Conservation (phyloP, 2,888 invertebrate genomes). For the Pseudococcus jackbeardsleyi region DNA sequence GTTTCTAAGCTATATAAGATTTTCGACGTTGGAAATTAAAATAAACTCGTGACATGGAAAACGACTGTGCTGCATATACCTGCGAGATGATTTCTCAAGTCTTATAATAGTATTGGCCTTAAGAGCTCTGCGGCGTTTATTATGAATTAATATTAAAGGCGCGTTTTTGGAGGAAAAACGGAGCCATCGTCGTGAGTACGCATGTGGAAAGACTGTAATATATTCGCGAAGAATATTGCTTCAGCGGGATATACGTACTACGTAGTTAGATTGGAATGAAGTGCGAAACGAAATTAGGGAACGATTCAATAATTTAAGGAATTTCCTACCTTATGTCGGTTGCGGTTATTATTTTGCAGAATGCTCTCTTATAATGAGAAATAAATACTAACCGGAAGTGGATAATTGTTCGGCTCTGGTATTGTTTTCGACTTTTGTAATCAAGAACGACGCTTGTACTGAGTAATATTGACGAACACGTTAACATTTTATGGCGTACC, state of each 20-base stretch:
- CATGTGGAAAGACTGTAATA: neutral
- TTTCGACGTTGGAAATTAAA: conserved; percentile 19
- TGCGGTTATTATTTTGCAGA: conserved; percentile 38
- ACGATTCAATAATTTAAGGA: conserved; percentile 52
- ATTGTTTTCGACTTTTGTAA: conserved; percentile 41
- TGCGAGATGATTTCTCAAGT: neutral
- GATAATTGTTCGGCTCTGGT: conserved; percentile 21
- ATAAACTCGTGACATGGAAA: neutral
- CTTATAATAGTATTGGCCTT: neutral
- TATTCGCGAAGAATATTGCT: conserved; percentile 35
- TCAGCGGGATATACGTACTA: neutral
- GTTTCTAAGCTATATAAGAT: neutral
- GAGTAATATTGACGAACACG: conserved; percentile 4
- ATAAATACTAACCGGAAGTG: conserved; percentile 22
- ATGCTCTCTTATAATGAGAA: conserved; percentile 40
- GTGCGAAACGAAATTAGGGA: conserved; percentile 39
- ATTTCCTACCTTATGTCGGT: conserved; percentile 42
- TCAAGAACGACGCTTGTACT: neutral
- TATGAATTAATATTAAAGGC: conserved; percentile 19
- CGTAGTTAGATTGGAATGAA: neutral
- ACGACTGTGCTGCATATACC: neutral
- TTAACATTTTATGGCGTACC: conserved; percentile 26
- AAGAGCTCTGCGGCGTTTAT: conserved; percentile 1
- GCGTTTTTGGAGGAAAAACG: conserved; percentile 15
- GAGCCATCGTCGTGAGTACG: neutral